Conservation (phyloP, 1,140 invertebrate genomes). For the Atopsyche davidsoni region DNA sequence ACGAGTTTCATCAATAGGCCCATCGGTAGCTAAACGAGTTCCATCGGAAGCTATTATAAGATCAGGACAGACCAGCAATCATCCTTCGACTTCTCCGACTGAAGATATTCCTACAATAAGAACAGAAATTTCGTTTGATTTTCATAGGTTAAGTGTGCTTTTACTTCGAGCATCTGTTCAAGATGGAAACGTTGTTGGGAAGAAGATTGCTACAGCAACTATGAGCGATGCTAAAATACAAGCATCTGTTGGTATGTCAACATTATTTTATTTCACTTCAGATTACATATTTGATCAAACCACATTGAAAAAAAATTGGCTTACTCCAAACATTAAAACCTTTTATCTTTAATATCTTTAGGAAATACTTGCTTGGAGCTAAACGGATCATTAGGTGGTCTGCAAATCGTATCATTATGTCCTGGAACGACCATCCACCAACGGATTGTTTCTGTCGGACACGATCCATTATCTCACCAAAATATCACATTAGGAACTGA, state of each 20-base stretch:
- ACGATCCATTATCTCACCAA: constrained; percentile 59
- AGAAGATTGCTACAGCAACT: constrained; percentile 90
- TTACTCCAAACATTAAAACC: constrained; percentile 1
- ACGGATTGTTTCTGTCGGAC: constrained; percentile 78
- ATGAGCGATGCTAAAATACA: constrained; percentile 85
- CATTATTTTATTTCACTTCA: too few species aligned
- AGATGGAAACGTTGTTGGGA: constrained; percentile 64
- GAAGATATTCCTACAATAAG: constrained; percentile 34
- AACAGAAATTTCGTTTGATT: constrained; percentile 85
- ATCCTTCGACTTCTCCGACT: background rate
- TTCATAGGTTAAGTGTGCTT: constrained; percentile 83
- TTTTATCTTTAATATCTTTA: constrained; percentile 32
- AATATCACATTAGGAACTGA: constrained; percentile 30
- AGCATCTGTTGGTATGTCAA: constrained; percentile 66
- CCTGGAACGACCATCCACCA: constrained; percentile 77
- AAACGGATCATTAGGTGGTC: constrained; percentile 80
- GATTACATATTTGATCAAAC: too few species aligned
- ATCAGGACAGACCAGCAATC: background rate
- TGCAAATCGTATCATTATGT: constrained; percentile 87
- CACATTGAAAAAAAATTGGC: too few species aligned
- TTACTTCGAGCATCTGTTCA: constrained; percentile 71
- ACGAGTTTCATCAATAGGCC: constrained; percentile 47
- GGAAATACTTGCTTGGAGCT: constrained; percentile 55
- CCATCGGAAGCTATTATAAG: constrained; percentile 26
- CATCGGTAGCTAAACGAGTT: constrained; percentile 13